Conservation (phyloP, 2,888 invertebrate species). For the Elaeidobius kamerunicus region DNA sequence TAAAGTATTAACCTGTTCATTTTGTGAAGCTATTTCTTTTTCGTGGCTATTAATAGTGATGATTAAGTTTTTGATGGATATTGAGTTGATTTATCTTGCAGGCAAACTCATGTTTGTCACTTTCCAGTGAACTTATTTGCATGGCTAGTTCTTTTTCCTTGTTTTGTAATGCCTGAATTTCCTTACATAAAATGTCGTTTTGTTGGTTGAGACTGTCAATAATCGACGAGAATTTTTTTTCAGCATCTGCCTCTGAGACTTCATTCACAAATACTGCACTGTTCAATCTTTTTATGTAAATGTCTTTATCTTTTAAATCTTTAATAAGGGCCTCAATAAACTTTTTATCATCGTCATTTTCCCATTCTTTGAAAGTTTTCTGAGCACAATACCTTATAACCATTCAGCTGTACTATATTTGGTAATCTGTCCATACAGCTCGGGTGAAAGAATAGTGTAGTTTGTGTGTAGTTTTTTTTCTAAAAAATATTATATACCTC, state of each 20-base stretch:
- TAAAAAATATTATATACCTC: too few relatives aligned
- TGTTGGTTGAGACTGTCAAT: not conserved
- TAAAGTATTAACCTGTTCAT: not conserved
- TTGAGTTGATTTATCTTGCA: not conserved
- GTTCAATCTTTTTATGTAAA: not conserved
- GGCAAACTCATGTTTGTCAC: not conserved
- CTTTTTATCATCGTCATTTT: not conserved
- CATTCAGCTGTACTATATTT: not conserved
- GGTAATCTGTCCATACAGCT: not conserved
- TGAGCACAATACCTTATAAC: not conserved
- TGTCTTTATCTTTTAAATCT: not conserved
- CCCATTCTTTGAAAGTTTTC: not conserved
- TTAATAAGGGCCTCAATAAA: not conserved
- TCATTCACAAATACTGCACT: not conserved
- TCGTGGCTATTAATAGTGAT: not conserved
- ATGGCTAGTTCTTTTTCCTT: not conserved
- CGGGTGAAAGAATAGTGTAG: too few relatives aligned
- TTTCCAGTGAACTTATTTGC: not conserved
- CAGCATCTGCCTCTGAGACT: not conserved
- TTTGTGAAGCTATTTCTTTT: not conserved
- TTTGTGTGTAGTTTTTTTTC: too few relatives aligned
- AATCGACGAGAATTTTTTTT: not conserved
- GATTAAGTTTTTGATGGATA: too few relatives aligned
- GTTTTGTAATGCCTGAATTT: not conserved
- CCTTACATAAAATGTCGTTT: not conserved